Percentiles rank a stretch among this genome's conserved stretches.
phyloP scores from a whole-genome alignment of 2,113 vertebrate species.

The Eudorcas thomsonii region DNA sequence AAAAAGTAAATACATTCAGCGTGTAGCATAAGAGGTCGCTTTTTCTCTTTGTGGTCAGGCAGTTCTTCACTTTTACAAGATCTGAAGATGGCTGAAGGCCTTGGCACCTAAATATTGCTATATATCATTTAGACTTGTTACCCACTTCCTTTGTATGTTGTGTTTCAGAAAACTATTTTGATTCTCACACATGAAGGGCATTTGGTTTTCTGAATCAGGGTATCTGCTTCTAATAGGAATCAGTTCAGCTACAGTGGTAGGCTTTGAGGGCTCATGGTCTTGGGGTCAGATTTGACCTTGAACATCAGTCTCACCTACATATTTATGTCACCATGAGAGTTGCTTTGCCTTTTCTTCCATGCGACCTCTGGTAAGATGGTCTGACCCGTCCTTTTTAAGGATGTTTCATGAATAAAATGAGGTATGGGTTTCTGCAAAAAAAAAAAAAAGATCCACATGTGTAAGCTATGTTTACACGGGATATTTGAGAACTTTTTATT shows the following conservation, averaged over 20 bases:
- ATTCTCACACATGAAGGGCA: not conserved
- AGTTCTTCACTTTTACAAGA: not conserved
- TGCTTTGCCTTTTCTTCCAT: not conserved
- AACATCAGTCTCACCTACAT: not conserved
- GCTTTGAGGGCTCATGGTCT: not conserved
- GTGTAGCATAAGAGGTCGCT: not conserved
- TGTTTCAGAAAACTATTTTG: not conserved
- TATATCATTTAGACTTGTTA: not conserved
- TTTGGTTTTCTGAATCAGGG: slow-evolving; percentile 1
- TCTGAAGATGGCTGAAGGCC: not conserved
- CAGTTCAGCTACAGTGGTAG: not conserved
- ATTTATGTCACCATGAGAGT: not conserved
- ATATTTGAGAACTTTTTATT: not conserved
- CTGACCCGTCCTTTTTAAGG: not conserved
- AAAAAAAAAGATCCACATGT: not conserved
- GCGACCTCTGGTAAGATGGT: not conserved
- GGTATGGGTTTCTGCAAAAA: not conserved
- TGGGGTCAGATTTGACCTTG: not conserved
- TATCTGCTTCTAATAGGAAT: not conserved
- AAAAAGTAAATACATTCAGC: not conserved
- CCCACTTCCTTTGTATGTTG: not conserved
- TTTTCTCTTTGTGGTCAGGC: not conserved
- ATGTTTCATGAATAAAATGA: not conserved
- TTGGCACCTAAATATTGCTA: not conserved
- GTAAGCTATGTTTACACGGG: not conserved